Conservation (phyloP, 2,888 invertebrate species). For the Acrocera orbiculus region DNA sequence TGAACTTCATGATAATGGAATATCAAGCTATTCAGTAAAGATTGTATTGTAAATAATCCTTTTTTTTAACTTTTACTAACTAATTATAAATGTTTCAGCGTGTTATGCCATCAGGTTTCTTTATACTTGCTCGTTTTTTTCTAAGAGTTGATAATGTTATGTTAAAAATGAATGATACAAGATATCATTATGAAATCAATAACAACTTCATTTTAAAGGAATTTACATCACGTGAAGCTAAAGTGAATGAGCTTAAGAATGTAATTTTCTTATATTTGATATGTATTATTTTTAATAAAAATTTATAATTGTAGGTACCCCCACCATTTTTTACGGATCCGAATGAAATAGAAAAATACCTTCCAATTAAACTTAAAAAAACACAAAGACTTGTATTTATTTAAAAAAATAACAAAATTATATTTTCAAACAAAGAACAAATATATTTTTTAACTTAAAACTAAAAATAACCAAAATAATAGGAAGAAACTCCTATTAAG, state of each 20-base stretch:
- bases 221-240: constrained; percentile 61
- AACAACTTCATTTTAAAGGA: constrained; percentile 68
- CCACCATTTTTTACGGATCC: constrained; percentile 44
- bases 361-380: constrained; percentile 37
- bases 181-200: constrained; percentile 62
- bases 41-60: constrained; percentile 49
- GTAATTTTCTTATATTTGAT: constrained; percentile 25
- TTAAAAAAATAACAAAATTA: constrained; percentile 8
- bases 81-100: constrained; percentile 42
- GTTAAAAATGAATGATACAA: constrained; percentile 72
- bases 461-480: too few species aligned
- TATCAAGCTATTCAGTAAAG: constrained; percentile 77
- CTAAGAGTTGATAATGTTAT: constrained; percentile 87
- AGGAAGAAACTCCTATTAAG: too few species aligned
- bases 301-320: constrained; percentile 33
- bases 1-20: constrained; percentile 95
- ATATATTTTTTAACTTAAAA: too few species aligned
- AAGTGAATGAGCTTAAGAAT: constrained; percentile 43
- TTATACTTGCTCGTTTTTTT: constrained; percentile 77
- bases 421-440: constrained; percentile 5
- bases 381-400: constrained; percentile 31
- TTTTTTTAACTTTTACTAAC: constrained; percentile 1
- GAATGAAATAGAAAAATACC: constrained; percentile 45
- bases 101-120: constrained; percentile 91
- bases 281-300: constrained; percentile 1